Evolutionary conservation across 2,888 invertebrate genomes (phyloP), one percentile per base, ranked within the genome.

Genomic region (Camptogramma bilineatum): DNA sequence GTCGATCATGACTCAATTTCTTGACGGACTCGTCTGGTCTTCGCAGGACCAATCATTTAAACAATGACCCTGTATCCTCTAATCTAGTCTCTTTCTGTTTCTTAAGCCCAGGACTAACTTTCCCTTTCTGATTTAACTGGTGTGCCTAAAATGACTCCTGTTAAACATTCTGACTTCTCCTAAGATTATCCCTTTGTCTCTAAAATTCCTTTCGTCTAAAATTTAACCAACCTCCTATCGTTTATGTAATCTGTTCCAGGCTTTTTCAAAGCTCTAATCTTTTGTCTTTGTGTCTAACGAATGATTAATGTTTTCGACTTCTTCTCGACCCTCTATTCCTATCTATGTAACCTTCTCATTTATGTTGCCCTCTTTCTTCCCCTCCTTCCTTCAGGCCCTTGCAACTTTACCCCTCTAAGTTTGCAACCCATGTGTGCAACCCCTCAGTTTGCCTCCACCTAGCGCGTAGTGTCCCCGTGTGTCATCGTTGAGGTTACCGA

Each of bases 381-480:
- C 8, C 13, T 13, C 34, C 13, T 28, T n/a, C 28, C n/a, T n/a
- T n/a, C 48, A 28, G 5, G 21, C 50, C 24, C 16, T 39, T 48
- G 47, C 57, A 52, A 57, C 31, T 53, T 56, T 68, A 34, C 50
- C 39, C 54, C 34, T 24, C 63, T 66, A 69, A 62, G 66, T 60
- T 58, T 62, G 57, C 51, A 52, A 55, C 48, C 21, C 62, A 51
- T 39, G 66, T 62, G 68, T 62, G 64, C 64, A 53, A 62, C 58
- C 59, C 62, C 57, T 50, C 60, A 63, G 65, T 64, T 60, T 58
- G 62, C 52, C 64, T 46, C n/a, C 21, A 66, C 48, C 59, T 69
- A 73, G 67, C 68, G 66, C 63, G 68, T 72, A 71, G 71, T 67
- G 56, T 58, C 56, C 70, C 48, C 62, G 64, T 64, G 64, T 62